Conservation (phyloP, 2,113 vertebrate species). For the Pterocles orientalis region DNA sequence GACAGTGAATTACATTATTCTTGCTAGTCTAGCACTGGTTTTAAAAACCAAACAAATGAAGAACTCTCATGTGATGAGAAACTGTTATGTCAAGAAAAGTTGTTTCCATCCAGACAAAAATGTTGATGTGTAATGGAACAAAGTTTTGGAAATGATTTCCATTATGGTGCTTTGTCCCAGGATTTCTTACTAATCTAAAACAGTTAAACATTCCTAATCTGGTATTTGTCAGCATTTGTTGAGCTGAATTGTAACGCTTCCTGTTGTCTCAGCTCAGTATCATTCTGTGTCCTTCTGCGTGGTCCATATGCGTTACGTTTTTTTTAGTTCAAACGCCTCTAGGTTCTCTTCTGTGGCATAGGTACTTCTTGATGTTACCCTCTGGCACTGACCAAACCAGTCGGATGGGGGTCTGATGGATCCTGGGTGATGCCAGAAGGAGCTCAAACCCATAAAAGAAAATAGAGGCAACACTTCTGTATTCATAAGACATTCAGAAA, state of each 20-base stretch:
- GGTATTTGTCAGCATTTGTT: background rate
- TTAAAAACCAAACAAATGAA: background rate
- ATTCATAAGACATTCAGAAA: background rate
- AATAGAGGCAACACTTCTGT: background rate
- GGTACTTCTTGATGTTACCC: background rate
- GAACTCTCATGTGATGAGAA: background rate
- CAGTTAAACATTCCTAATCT: background rate
- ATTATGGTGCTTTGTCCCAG: background rate
- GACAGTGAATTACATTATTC: background rate
- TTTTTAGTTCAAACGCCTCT: background rate
- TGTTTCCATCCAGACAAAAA: background rate
- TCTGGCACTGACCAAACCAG: background rate
- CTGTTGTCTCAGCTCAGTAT: background rate
- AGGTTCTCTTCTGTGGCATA: background rate
- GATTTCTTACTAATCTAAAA: background rate
- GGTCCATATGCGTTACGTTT: rapidly evolving
- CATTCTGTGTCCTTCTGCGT: background rate
- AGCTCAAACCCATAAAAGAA: background rate
- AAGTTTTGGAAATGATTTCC: background rate
- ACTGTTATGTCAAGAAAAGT: background rate
- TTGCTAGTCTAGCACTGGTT: background rate
- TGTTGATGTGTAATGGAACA: background rate
- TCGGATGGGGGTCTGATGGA: background rate
- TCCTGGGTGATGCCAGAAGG: background rate
- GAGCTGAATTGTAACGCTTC: background rate